phyloP scores from a whole-genome alignment of 2,113 vertebrate genomes.

The Eulacestoma nigropectus region DNA sequence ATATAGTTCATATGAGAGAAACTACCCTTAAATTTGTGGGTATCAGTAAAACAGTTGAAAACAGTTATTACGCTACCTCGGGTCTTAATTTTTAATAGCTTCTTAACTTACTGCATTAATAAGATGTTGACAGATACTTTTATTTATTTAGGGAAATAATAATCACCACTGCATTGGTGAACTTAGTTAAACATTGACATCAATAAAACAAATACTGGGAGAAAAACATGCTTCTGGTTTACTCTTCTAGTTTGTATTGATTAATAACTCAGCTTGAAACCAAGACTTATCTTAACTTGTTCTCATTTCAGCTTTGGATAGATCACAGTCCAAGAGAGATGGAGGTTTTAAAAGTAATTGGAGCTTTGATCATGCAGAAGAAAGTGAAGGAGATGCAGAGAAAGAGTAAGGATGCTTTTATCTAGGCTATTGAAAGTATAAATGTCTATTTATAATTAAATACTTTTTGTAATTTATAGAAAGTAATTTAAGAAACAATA shows the following conservation, averaged over 20 bases:
- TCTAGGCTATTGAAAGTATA: slow-evolving; percentile 48
- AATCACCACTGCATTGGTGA: not conserved
- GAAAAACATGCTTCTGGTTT: not conserved
- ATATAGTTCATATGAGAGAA: not conserved
- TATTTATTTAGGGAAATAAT: not conserved
- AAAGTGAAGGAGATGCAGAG: slow-evolving; percentile 85
- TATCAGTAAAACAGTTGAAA: not conserved
- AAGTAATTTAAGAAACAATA: not conserved
- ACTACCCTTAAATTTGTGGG: not conserved
- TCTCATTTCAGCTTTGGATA: slow-evolving; percentile 88
- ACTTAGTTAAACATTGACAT: not conserved
- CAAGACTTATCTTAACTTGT: slow-evolving; percentile 70
- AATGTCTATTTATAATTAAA: slow-evolving; percentile 1
- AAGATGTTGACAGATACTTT: not conserved
- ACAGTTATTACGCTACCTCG: not conserved
- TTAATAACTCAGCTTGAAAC: slow-evolving; percentile 36
- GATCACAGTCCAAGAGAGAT: slow-evolving; percentile 87
- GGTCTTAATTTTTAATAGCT: not conserved
- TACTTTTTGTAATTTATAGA: not conserved
- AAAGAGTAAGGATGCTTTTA: slow-evolving; percentile 87
- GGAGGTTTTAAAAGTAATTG: slow-evolving; percentile 93
- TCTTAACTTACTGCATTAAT: not conserved
- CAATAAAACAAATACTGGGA: not conserved
- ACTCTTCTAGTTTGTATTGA: slow-evolving; percentile 32
- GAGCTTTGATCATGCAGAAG: slow-evolving; percentile 87